phyloP scores from a whole-genome alignment of 2,888 invertebrate genomes.

The Pammene aurita region DNA sequence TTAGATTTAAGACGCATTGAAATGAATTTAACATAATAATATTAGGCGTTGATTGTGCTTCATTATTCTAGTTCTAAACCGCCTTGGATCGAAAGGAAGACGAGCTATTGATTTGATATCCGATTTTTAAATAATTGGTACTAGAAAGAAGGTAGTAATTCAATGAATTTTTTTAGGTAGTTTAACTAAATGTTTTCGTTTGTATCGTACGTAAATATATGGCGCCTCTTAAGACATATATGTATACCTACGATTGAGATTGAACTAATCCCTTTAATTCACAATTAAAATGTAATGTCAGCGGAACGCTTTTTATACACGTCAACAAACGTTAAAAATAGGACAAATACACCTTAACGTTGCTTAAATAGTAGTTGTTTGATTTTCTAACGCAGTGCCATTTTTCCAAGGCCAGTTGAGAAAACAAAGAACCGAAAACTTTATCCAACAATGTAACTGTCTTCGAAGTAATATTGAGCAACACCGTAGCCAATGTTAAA shows the following conservation, averaged over 20 bases:
- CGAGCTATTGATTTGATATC: neutral
- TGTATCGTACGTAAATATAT: too few relatives aligned
- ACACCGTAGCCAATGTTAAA: slow-evolving; percentile 54
- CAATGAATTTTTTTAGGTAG: too few relatives aligned
- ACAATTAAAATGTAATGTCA: too few relatives aligned
- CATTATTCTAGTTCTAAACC: neutral
- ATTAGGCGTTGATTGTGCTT: slow-evolving; percentile 6
- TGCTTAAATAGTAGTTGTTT: neutral
- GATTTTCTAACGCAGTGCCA: neutral
- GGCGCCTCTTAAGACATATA: too few relatives aligned
- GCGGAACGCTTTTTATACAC: too few relatives aligned
- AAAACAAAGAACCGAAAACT: slow-evolving; percentile 13
- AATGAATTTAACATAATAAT: slow-evolving; percentile 24
- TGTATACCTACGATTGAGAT: too few relatives aligned
- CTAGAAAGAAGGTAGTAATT: too few relatives aligned
- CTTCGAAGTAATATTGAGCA: slow-evolving; percentile 51
- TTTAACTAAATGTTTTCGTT: too few relatives aligned
- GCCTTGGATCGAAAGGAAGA: neutral
- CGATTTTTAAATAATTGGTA: too few relatives aligned
- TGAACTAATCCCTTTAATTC: too few relatives aligned
- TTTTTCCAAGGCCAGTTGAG: neutral
- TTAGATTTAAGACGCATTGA: slow-evolving; percentile 30
- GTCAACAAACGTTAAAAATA: neutral
- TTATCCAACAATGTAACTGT: slow-evolving; percentile 33
- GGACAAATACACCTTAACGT: neutral